Evolutionary conservation across 1,140 invertebrate species (phyloP).

Genomic region (Bombus ignitus): DNA sequence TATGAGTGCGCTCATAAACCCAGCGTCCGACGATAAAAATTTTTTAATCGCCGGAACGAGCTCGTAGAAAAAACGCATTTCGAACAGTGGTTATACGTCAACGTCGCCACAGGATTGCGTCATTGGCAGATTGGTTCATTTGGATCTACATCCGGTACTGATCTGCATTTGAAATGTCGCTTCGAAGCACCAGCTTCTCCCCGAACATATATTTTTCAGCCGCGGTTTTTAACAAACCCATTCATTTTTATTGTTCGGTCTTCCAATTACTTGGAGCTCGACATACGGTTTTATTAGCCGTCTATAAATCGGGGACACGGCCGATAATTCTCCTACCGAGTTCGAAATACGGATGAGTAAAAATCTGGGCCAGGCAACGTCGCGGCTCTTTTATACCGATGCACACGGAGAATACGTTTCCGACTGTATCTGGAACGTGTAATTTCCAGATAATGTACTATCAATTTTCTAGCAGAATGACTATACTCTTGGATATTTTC

Average conservation of each 20-base stretch:
- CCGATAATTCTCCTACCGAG: slow-evolving; percentile 52
- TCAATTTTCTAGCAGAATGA: neutral
- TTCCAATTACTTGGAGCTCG: slow-evolving; percentile 34
- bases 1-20: slow-evolving; percentile 52
- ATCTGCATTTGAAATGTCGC: slow-evolving; percentile 39
- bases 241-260: slow-evolving; percentile 46
- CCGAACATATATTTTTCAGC: neutral
- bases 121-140: slow-evolving; percentile 59
- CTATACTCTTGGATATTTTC: too few relatives aligned
- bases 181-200: neutral
- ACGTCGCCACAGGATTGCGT: slow-evolving; percentile 29
- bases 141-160: slow-evolving; percentile 6
- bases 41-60: slow-evolving; percentile 57
- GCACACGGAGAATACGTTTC: neutral
- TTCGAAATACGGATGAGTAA: slow-evolving; percentile 32
- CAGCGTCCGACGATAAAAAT: slow-evolving; percentile 59
- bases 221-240: slow-evolving; percentile 39
- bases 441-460: neutral
- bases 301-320: slow-evolving; percentile 51
- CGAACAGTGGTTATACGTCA: slow-evolving; percentile 38
- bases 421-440: neutral
- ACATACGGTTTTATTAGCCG: slow-evolving; percentile 47
- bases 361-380: neutral
- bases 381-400: neutral
- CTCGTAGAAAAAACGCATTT: slow-evolving; percentile 6